Evolutionary conservation across 2,797 vertebrate genomes (phyloP).

Genomic region (Monodelphis domestica): DNA sequence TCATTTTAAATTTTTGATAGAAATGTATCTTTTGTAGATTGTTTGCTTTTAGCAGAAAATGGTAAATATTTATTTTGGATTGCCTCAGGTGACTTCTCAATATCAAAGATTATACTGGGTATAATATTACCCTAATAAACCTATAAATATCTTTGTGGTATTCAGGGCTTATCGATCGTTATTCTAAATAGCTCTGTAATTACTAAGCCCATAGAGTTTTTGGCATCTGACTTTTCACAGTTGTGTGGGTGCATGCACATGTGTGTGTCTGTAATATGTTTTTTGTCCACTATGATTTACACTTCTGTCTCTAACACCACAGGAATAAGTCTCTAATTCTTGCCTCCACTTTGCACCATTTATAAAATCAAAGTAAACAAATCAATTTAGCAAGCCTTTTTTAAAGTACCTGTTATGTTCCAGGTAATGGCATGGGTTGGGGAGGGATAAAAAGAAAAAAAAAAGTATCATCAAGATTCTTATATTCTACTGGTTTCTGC

Average conservation of each 20-base stretch:
- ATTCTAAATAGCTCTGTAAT: not conserved
- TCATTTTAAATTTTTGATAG: not conserved
- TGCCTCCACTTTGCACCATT: not conserved
- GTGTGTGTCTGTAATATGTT: not conserved
- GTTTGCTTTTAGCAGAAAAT: not conserved
- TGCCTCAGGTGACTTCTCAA: not conserved
- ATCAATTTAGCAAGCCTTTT: not conserved
- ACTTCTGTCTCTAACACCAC: too few relatives aligned
- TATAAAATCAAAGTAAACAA: not conserved
- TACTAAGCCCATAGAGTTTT: not conserved
- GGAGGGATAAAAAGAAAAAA: too few relatives aligned
- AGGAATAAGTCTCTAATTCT: not conserved
- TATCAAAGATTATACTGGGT: not conserved
- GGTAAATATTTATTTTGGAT: not conserved
- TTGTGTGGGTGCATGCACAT: too few relatives aligned
- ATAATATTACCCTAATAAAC: not conserved
- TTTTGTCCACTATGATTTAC: too few relatives aligned
- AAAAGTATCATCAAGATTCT: not conserved
- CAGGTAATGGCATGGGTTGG: not conserved
- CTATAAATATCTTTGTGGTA: not conserved
- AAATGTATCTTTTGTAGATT: not conserved
- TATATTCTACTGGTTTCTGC: not conserved
- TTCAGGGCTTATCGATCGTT: not conserved
- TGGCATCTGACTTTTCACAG: not conserved
- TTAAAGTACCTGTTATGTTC: not conserved